Conservation (phyloP, 2,888 invertebrate species). For the Philopedon plagiatum region DNA sequence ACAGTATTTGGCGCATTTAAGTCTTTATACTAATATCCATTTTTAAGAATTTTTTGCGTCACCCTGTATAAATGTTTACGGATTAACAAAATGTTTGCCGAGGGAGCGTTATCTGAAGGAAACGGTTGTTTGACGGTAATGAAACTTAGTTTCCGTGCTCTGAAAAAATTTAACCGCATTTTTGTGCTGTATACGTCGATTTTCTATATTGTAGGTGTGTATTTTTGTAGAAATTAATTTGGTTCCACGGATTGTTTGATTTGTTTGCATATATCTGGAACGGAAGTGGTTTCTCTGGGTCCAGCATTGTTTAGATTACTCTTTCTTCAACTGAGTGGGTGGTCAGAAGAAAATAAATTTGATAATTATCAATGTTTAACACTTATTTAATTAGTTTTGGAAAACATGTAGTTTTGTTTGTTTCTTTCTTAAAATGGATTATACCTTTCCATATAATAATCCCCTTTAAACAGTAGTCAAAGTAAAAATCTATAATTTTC, state of each 20-base stretch:
- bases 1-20: neutral
- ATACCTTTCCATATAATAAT: too few relatives aligned
- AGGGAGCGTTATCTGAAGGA: conserved; percentile 61
- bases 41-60: neutral
- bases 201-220: conserved; percentile 20
- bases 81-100: conserved; percentile 46
- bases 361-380: too few relatives aligned
- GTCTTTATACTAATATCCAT: neutral
- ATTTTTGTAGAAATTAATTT: conserved; percentile 18
- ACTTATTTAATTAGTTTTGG: too few relatives aligned
- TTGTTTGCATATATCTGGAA: conserved; percentile 8
- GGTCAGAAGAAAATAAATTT: too few relatives aligned
- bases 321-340: neutral
- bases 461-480: too few relatives aligned
- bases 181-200: conserved; percentile 1
- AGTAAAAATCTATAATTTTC: too few relatives aligned
- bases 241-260: neutral
- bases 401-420: too few relatives aligned
- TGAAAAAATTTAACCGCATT: conserved; percentile 23
- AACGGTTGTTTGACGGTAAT: conserved; percentile 57
- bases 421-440: too few relatives aligned
- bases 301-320: conserved; percentile 10
- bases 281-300: conserved; percentile 32
- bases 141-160: conserved; percentile 29
- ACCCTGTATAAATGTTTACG: neutral